Base-by-base conservation (phyloP, 2,113 vertebrate genomes). In the Leptosomus discolor region DNA sequence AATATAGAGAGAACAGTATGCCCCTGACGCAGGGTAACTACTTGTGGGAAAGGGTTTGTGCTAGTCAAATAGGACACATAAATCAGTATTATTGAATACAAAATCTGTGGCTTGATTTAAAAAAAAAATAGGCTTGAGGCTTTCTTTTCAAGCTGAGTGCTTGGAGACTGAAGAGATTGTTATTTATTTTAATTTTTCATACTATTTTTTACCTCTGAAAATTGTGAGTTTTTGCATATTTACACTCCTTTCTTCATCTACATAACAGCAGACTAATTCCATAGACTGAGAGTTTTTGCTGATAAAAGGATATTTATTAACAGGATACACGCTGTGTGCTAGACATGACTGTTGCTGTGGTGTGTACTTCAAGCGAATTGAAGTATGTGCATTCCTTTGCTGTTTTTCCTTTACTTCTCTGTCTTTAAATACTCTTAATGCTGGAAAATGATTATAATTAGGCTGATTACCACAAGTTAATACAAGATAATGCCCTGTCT, bases 21-120 rank as follows among this genome's bases (percentile, higher is more conserved):
- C 29, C n/a, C 36, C 30, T 61, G 71, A 71, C 6, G 8, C 39
- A 68, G 64, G 60, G 51, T 23, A 91, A 81, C 22, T 83, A 39
- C 29, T 70, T 95, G 64, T 86, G 54, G 60, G 68, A 93, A 94
- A 74, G n/a, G 11, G 6, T 50, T 70, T 85, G 61, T 73, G 30
- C 32, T 79, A 79, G 64, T 71, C 64, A 92, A 96, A 87, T 60
- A 87, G 26, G 39, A 90, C 75, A 83, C 15, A 92, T 94, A 95
- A 97, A 97, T 95, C 88, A 63, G 34, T 84, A 57, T 74, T 91
- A 77, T 24, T 92, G 84, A 92, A 85, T 67, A 84, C 7, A 92
- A 88, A 90, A 91, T 82, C 36, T 82, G 43, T 70, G 21, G 16
- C 36, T 86, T 83, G 75, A 92, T 92, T 95, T 92, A 10, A 50